Percentiles rank a stretch among this genome's conserved stretches.
phyloP scores from a whole-genome alignment of 2,797 vertebrate genomes.

The Smutsia gigantea region DNA sequence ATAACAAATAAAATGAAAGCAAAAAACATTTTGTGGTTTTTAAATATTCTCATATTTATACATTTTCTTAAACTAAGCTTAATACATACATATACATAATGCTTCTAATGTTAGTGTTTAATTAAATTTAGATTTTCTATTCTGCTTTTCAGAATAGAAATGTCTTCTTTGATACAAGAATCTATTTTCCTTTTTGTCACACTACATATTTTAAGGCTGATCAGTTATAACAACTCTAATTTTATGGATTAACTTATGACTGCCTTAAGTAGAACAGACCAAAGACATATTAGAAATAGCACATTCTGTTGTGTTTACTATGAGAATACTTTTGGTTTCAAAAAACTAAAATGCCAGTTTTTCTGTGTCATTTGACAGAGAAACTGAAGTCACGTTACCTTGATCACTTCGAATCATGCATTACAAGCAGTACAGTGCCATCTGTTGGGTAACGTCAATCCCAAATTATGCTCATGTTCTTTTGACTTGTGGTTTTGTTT shows the following conservation, averaged over 20 bases:
- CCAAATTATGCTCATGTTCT: background rate
- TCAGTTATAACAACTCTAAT: constrained; percentile 59
- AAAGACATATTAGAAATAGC: constrained; percentile 68
- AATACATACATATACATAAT: background rate
- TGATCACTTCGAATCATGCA: background rate
- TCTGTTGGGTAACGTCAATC: constrained; percentile 74
- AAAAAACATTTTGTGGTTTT: background rate
- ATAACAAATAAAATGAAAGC: background rate
- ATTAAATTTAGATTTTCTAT: constrained; percentile 22
- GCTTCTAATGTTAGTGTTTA: background rate
- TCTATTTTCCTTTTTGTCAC: constrained; percentile 60
- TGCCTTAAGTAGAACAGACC: constrained; percentile 67
- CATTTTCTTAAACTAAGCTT: background rate
- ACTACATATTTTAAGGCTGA: constrained; percentile 62
- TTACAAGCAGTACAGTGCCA: constrained; percentile 81
- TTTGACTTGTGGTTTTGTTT: background rate
- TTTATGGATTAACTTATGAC: constrained; percentile 44
- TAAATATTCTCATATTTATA: background rate
- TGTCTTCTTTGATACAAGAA: constrained; percentile 51
- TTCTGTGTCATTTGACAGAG: constrained; percentile 54
- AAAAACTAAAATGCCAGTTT: constrained; percentile 63
- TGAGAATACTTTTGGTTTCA: constrained; percentile 57
- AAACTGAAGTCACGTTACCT: constrained; percentile 61
- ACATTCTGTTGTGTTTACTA: constrained; percentile 50
- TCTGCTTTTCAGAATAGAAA: constrained; percentile 56